Conservation (phyloP, 37 sponge, comb jelly and placozoan species). For the Aphrocallistes beatrix region DNA sequence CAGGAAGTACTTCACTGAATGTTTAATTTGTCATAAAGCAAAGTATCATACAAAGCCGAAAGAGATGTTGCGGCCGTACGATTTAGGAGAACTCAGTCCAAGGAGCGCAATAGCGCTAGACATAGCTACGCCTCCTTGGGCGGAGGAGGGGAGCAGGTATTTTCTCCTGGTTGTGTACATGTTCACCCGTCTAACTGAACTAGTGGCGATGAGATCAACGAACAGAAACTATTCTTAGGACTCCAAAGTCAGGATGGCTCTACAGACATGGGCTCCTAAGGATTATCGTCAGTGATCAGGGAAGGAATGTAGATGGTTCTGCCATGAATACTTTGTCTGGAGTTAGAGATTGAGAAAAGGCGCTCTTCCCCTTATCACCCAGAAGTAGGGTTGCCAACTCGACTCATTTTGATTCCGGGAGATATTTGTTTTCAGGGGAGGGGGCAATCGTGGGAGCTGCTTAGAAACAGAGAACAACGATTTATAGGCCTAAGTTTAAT, state of each 20-base stretch:
- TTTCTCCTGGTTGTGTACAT: not conserved
- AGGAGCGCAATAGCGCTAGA: not conserved
- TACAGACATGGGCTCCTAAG: not conserved
- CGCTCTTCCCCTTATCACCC: constrained; percentile 7
- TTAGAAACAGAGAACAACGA: too few species aligned
- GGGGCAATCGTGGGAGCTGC: too few species aligned
- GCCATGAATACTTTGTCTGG: not conserved
- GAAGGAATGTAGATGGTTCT: not conserved
- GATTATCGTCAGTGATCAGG: not conserved
- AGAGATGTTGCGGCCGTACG: not conserved
- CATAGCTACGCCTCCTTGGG: not conserved
- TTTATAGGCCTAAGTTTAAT: too few species aligned
- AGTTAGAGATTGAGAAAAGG: too few species aligned
- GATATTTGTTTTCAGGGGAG: too few species aligned
- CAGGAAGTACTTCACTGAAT: not conserved
- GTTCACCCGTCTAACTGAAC: not conserved
- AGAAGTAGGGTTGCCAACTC: too few species aligned
- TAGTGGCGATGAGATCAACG: not conserved
- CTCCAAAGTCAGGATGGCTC: not conserved
- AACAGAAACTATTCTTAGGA: not conserved
- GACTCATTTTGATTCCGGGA: too few species aligned
- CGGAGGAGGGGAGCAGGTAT: not conserved
- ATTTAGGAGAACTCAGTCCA: not conserved
- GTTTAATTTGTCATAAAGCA: not conserved
- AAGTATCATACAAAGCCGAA: not conserved